Evolutionary conservation across 2,888 invertebrate genomes (phyloP).

Genomic region (Liposcelis brunnea): DNA sequence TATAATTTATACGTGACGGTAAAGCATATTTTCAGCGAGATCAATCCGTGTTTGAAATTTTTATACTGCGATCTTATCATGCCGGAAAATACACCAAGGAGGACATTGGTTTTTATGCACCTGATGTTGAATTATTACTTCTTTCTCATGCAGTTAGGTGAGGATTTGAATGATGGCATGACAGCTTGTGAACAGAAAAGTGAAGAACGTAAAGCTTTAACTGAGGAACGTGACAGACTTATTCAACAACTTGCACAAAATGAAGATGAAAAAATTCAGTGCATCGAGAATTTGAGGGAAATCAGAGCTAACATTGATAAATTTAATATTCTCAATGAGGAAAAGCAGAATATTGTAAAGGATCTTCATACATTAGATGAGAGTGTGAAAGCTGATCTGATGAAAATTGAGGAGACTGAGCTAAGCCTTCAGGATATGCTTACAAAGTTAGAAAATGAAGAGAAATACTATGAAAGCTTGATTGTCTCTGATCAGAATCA

Average conservation of each 20-base stretch:
- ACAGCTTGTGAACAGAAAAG: no score
- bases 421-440: not conserved
- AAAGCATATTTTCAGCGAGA: not conserved
- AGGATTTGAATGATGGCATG: no score
- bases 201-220: not conserved
- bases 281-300: not conserved
- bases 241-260: not conserved
- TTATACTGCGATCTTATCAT: not conserved
- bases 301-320: not conserved
- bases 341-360: constrained; percentile 1
- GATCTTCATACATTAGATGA: not conserved
- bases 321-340: not conserved
- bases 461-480: not conserved
- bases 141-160: no score
- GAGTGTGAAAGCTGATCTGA: not conserved
- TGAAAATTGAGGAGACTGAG: not conserved
- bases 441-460: not conserved
- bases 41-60: not conserved
- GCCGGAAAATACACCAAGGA: not conserved
- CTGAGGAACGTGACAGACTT: not conserved
- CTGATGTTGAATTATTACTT: no score
- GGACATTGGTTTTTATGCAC: constrained; percentile 3
- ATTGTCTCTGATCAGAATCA: not conserved
- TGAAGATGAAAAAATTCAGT: constrained; percentile 2
- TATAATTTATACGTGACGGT: not conserved